phyloP scores from a whole-genome alignment of 1,140 invertebrate species.

The Leguminivora glycinivorella region DNA sequence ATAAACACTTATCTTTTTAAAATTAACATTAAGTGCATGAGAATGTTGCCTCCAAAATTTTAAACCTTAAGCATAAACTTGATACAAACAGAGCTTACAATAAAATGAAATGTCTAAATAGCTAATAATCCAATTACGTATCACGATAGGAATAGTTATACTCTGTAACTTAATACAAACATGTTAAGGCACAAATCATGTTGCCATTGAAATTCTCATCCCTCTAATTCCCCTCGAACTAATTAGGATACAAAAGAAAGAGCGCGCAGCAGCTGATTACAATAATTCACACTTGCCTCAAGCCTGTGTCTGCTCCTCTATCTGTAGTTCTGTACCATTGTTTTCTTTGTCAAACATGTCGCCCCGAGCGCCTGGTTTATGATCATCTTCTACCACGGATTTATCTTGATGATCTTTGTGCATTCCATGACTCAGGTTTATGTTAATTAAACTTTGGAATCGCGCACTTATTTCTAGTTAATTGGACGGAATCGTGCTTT shows the following conservation, averaged over 20 bases:
- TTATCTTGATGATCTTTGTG: slow-evolving; percentile 47
- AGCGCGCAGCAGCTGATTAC: slow-evolving; percentile 41
- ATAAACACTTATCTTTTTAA: neutral
- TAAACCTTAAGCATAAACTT: neutral
- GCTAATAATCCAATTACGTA: neutral
- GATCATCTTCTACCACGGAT: slow-evolving; percentile 54
- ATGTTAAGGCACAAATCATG: neutral
- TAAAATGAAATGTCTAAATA: neutral
- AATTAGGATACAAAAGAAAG: slow-evolving; percentile 37
- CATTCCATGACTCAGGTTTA: slow-evolving; percentile 27
- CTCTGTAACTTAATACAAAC: neutral
- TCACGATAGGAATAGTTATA: neutral
- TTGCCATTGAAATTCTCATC: slow-evolving; percentile 10
- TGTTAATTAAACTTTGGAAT: slow-evolving; percentile 24
- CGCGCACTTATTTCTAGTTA: slow-evolving; percentile 1
- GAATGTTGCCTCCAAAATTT: neutral
- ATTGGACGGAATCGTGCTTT: neutral
- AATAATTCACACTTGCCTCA: slow-evolving; percentile 46
- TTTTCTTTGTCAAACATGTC: slow-evolving; percentile 57
- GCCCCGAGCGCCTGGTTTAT: slow-evolving; percentile 63
- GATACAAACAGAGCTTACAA: neutral
- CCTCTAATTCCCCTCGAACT: slow-evolving; percentile 24
- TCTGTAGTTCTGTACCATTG: slow-evolving; percentile 48
- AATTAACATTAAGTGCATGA: neutral
- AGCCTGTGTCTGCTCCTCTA: slow-evolving; percentile 52